These are phyloP conservation scores for Thunnus maccoyii DNA, from an alignment of 2,113 vertebrate genomes.

Conservation along the genomic window DNA sequence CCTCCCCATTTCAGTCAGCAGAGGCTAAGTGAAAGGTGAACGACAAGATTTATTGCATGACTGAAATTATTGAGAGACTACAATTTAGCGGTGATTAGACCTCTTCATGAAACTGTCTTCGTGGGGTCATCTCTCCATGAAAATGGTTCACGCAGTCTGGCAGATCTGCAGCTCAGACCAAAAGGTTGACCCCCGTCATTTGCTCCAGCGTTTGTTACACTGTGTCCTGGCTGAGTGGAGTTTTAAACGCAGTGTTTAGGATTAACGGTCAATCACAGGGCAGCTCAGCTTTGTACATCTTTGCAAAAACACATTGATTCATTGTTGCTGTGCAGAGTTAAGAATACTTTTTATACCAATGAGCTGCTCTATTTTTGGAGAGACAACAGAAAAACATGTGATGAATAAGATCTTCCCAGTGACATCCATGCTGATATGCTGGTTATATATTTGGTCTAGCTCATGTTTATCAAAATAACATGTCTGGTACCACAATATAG, in stretches of 20 bases:
- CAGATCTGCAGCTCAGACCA: neutral
- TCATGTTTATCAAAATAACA: conserved; percentile 26
- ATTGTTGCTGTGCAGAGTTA: neutral
- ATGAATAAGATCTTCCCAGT: neutral
- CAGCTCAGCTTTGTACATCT: neutral
- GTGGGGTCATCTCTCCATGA: neutral
- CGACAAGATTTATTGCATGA: conserved; percentile 24
- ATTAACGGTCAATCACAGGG: neutral
- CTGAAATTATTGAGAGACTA: conserved; percentile 29
- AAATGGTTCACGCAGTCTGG: neutral
- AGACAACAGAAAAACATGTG: too few relatives aligned
- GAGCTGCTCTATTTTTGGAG: too few relatives aligned
- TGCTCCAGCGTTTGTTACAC: neutral
- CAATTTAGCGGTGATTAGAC: conserved; percentile 6
- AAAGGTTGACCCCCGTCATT: neutral
- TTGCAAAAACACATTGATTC: neutral
- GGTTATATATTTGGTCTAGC: conserved; percentile 10
- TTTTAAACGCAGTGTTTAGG: neutral
- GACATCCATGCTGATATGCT: neutral
- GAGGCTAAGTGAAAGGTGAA: conserved; percentile 20
- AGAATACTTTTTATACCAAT: too few relatives aligned
- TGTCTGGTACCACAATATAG: conserved; percentile 13
- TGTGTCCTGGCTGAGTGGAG: neutral
- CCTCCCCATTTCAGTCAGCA: conserved; percentile 31
- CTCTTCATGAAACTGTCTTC: conserved; percentile 4